Conservation (phyloP, 2,888 invertebrate species). For the Gasteruption jaculator region DNA sequence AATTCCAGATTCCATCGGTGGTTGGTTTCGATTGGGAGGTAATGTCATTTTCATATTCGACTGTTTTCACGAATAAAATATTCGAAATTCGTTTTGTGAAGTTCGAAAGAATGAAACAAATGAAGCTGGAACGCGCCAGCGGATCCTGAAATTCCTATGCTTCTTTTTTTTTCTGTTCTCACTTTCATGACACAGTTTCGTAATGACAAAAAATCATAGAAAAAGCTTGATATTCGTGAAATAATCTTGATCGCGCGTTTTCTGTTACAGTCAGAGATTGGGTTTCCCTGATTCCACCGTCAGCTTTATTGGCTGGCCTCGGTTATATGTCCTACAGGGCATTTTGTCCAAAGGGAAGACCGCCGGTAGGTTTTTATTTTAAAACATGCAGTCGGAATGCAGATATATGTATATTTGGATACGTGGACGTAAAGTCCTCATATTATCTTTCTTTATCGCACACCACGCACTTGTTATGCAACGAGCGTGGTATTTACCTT, state of each 20-base stretch:
- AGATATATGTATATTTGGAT: too few relatives aligned
- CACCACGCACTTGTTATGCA: too few relatives aligned
- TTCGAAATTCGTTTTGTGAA: constrained; percentile 2
- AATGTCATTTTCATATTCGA: too few relatives aligned
- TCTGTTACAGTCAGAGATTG: constrained; percentile 74
- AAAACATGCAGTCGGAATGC: too few relatives aligned
- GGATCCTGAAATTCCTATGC: too few relatives aligned
- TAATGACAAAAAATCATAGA: background rate
- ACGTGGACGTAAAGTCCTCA: too few relatives aligned
- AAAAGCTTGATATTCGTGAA: constrained; percentile 1
- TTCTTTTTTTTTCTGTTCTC: constrained; percentile 6
- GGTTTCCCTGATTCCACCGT: constrained; percentile 76
- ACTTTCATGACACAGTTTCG: too few relatives aligned
- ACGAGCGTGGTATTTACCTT: too few relatives aligned
- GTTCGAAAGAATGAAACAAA: background rate
- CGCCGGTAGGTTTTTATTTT: constrained; percentile 43
- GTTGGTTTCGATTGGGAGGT: constrained; percentile 85
- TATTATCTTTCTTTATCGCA: too few relatives aligned
- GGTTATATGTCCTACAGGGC: constrained; percentile 77
- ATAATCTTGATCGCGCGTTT: constrained; percentile 11
- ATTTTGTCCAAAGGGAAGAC: constrained; percentile 64
- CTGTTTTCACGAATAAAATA: too few relatives aligned
- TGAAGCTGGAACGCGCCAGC: too few relatives aligned
- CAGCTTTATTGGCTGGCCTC: constrained; percentile 71
- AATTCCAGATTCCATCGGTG: constrained; percentile 77